Percentiles rank a stretch among this genome's conserved stretches.
Evolutionary conservation across 1,140 invertebrate genomes (phyloP).

Genomic region (Steinernema feltiae): DNA sequence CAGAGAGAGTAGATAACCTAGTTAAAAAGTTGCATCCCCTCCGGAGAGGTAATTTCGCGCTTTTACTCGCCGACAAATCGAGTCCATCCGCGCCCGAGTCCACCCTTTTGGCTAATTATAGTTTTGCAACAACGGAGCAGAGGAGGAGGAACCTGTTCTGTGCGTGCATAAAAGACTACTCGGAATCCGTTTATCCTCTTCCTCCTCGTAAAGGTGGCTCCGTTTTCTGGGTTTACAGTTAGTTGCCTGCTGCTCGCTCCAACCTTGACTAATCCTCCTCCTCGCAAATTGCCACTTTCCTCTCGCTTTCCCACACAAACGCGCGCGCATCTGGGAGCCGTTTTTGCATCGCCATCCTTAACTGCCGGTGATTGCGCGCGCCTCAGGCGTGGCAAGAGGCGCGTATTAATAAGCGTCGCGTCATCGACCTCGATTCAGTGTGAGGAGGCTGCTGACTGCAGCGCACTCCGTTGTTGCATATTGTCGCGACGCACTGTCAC

Average conservation of each 20-base stretch:
- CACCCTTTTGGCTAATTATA: not conserved
- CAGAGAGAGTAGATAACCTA: not conserved
- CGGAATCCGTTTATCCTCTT: not conserved
- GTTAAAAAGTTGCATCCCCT: not conserved
- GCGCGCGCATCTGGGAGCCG: not conserved
- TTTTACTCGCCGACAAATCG: not conserved
- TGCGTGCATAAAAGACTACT: not conserved
- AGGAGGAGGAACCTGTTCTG: not conserved
- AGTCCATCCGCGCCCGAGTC: not conserved
- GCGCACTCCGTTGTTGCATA: slow-evolving; percentile 1
- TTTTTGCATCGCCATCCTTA: not conserved
- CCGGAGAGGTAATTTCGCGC: not conserved
- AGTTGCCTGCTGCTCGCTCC: too few species aligned
- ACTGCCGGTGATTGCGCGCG: not conserved
- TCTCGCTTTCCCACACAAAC: not conserved
- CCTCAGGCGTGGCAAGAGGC: not conserved
- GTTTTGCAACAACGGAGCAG: not conserved
- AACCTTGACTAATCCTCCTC: too few species aligned
- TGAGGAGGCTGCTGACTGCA: not conserved
- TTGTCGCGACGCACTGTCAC: not conserved
- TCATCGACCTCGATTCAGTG: not conserved
- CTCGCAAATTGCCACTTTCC: not conserved
- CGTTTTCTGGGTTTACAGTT: too few species aligned
- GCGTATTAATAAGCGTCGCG: not conserved
- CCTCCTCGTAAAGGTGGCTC: not conserved